These are phyloP conservation scores for Astropecten irregularis DNA, from an alignment of 53 echinoderm and acorn worm species.

Conservation along the genomic window DNA sequence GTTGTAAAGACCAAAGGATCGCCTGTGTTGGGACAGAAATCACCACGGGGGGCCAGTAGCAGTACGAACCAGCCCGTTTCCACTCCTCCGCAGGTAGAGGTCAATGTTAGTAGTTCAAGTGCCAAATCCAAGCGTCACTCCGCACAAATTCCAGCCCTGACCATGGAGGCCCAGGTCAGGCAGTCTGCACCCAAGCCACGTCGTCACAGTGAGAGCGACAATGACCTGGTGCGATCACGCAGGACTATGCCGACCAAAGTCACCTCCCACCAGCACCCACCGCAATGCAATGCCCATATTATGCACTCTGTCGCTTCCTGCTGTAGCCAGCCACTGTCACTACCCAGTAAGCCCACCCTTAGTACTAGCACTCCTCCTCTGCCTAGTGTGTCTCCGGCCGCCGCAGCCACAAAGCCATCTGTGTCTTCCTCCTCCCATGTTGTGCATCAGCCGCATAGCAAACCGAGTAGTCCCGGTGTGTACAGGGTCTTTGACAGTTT, in stretches of 20 bases:
- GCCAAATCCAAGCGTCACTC: conserved; percentile 68
- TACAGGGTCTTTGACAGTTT: conserved; percentile 28
- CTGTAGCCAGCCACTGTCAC: conserved; percentile 25
- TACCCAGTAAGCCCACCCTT: not conserved
- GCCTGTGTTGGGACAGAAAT: conserved; percentile 17
- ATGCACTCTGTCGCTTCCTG: conserved; percentile 16
- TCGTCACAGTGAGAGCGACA: conserved; percentile 76
- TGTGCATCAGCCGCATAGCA: conserved; percentile 15
- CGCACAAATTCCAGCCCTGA: conserved; percentile 30
- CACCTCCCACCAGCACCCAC: conserved; percentile 41
- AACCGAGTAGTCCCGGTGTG: conserved; percentile 38
- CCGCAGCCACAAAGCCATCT: not conserved
- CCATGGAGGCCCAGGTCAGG: conserved; percentile 21
- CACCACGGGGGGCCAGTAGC: not conserved
- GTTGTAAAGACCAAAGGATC: conserved; percentile 12
- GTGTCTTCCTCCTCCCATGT: conserved; percentile 14
- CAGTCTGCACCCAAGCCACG: conserved; percentile 65
- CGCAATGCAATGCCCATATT: conserved; percentile 41
- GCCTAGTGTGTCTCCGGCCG: conserved; percentile 27
- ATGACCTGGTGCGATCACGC: conserved; percentile 50
- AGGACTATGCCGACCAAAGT: conserved; percentile 13
- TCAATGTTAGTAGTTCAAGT: conserved; percentile 22
- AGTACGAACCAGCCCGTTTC: conserved; percentile 1
- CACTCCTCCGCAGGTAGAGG: conserved; percentile 39
- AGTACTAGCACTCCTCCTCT: not conserved